Conservation (phyloP, 2,113 vertebrate genomes). For the Benitochromis conjunctus region DNA sequence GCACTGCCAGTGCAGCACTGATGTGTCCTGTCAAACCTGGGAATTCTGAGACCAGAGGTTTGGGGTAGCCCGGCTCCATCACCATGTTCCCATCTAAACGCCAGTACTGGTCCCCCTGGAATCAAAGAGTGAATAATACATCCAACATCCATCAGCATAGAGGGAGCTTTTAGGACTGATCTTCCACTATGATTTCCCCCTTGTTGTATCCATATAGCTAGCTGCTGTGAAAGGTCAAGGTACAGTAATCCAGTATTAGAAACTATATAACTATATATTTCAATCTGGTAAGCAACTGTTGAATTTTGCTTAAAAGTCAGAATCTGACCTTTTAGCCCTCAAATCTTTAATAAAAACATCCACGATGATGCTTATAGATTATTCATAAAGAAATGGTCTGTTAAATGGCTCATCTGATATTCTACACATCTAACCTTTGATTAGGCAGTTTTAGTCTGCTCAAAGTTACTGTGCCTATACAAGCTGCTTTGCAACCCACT, state of each 20-base stretch:
- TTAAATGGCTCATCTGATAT: not conserved
- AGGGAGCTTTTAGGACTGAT: not conserved
- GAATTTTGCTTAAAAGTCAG: not conserved
- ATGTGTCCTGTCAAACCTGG: constrained; percentile 82
- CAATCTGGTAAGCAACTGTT: not conserved
- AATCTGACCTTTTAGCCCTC: not conserved
- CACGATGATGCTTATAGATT: not conserved
- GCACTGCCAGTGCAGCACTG: constrained; percentile 76
- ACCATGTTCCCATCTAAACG: constrained; percentile 79
- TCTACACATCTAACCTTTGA: not conserved
- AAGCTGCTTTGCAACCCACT: not conserved
- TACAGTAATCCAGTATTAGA: not conserved
- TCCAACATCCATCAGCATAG: not conserved
- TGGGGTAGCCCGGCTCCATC: constrained; percentile 82
- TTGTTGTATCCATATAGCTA: not conserved
- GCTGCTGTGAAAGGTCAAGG: not conserved
- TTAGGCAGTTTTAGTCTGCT: not conserved
- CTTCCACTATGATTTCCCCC: not conserved
- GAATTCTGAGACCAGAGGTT: constrained; percentile 81
- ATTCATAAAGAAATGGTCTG: not conserved
- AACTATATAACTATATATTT: not conserved
- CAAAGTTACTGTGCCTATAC: not conserved
- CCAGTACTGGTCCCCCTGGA: constrained; percentile 85
- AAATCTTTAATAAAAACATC: not conserved
- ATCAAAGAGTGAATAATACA: not conserved